phyloP scores from a whole-genome alignment of 2,888 invertebrate species.

The Ganaspis brasiliensis region DNA sequence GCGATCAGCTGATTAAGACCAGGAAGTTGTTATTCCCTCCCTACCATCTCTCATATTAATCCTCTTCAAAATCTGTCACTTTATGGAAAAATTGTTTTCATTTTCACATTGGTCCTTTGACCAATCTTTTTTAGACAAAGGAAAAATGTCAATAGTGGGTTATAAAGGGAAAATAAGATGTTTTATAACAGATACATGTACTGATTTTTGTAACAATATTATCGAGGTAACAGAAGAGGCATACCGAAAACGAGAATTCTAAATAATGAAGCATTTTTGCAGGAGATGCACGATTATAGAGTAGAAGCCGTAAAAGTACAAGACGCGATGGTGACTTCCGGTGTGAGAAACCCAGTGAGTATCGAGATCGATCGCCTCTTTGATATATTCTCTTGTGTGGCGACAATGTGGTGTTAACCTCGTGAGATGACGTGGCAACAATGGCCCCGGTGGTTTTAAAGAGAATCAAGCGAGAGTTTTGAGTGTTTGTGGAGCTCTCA shows the following conservation, averaged over 20 bases:
- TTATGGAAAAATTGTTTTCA: too few species aligned
- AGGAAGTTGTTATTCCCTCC: slow-evolving; percentile 53
- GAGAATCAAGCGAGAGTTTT: slow-evolving; percentile 69
- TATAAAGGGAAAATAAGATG: too few species aligned
- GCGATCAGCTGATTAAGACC: slow-evolving; percentile 66
- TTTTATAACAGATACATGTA: too few species aligned
- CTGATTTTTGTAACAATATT: too few species aligned
- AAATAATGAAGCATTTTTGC: too few species aligned
- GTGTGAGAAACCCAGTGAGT: slow-evolving; percentile 24
- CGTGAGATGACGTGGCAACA: slow-evolving; percentile 76
- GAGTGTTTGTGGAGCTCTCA: slow-evolving; percentile 79
- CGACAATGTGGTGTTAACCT: slow-evolving; percentile 53
- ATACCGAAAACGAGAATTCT: too few species aligned
- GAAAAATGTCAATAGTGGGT: too few species aligned
- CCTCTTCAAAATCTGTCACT: slow-evolving; percentile 1
- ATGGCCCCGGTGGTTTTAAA: slow-evolving; percentile 69
- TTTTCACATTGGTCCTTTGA: too few species aligned
- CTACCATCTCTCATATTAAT: not conserved
- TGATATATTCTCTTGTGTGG: slow-evolving; percentile 1
- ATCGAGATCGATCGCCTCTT: slow-evolving; percentile 42
- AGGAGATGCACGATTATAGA: not conserved
- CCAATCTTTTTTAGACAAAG: too few species aligned
- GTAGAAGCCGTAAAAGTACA: slow-evolving; percentile 22
- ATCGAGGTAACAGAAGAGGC: too few species aligned
- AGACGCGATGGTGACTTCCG: slow-evolving; percentile 34